Conservation (phyloP, 2,113 vertebrate genomes). For the Semnornis frantzii region DNA sequence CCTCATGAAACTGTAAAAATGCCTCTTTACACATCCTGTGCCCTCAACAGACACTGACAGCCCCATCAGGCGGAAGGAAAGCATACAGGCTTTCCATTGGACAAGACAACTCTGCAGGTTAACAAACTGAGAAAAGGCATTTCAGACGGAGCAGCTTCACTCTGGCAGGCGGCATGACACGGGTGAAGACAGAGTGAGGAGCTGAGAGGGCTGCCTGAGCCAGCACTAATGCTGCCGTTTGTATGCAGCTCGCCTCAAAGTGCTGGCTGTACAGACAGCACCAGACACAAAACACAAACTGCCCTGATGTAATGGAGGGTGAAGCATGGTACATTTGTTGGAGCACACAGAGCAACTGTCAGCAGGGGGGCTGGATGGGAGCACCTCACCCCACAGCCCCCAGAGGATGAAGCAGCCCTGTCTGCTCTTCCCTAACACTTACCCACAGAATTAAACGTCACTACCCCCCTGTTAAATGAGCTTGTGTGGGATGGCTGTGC, state of each 20-base stretch:
- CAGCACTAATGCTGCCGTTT: not conserved
- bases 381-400: not conserved
- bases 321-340: not conserved
- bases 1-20: slow-evolving; percentile 17
- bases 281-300: not conserved
- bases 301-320: not conserved
- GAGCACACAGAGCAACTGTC: not conserved
- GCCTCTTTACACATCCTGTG: slow-evolving; percentile 40
- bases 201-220: not conserved
- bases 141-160: slow-evolving; percentile 2
- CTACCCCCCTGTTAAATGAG: not conserved
- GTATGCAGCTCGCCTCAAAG: slow-evolving; percentile 12
- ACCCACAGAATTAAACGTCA: not conserved
- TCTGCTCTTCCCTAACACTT: not conserved
- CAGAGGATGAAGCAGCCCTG: rapidly evolving
- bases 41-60: not conserved
- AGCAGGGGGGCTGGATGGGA: not conserved
- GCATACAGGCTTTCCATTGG: not conserved
- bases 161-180: not conserved
- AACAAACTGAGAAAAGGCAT: not conserved
- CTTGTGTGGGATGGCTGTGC: not conserved
- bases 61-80: not conserved
- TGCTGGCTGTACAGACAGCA: not conserved
- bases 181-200: not conserved
- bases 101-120: not conserved